Evolutionary conservation across 2,888 invertebrate species (phyloP).

Genomic region (Andrena chrysosceles): DNA sequence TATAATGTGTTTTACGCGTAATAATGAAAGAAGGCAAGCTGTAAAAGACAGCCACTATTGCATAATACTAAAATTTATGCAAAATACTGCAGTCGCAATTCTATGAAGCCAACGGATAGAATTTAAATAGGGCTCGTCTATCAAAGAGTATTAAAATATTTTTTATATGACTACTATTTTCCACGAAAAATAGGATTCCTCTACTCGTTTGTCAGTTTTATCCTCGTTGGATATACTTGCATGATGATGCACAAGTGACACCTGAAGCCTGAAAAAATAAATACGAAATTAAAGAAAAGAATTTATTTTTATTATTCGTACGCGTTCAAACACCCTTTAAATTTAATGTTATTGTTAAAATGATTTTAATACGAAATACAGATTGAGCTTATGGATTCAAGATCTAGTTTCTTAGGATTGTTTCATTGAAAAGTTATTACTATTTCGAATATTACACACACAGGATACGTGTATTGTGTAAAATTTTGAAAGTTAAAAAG

Average conservation of each 20-base stretch:
- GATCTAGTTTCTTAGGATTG: too few species aligned
- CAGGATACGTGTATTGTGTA: too few species aligned
- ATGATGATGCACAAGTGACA: not conserved
- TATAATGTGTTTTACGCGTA: too few species aligned
- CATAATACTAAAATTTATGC: not conserved
- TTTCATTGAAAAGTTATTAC: too few species aligned
- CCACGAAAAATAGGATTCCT: not conserved
- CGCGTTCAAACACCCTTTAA: not conserved
- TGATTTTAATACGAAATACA: not conserved
- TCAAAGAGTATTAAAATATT: not conserved
- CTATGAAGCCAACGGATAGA: not conserved
- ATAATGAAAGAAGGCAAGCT: too few species aligned
- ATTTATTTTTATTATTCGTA: not conserved
- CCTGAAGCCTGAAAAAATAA: constrained; percentile 45
- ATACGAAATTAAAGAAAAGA: constrained; percentile 23
- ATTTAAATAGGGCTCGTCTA: too few species aligned
- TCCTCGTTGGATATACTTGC: not conserved
- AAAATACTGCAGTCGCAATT: not conserved
- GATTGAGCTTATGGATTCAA: too few species aligned
- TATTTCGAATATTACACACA: too few species aligned
- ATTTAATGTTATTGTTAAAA: constrained; percentile 3
- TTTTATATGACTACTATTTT: not conserved
- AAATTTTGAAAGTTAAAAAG: too few species aligned
- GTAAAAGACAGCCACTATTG: too few species aligned
- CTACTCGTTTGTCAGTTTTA: not conserved